Conservation (phyloP, 2,888 invertebrate species). For the Chrysodeixis includens region DNA sequence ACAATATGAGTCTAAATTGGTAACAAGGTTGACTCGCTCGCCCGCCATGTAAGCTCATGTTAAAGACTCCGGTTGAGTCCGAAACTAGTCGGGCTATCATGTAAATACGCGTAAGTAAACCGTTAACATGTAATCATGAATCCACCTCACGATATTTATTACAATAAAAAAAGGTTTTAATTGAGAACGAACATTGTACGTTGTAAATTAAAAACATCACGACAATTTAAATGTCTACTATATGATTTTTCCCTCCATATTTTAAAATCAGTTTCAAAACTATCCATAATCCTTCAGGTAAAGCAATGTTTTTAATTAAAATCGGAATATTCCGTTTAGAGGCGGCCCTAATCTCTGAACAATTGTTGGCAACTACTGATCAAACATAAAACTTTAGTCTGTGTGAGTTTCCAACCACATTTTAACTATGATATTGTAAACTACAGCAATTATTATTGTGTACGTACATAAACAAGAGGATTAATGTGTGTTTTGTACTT, state of each 20-base stretch:
- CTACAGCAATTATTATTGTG: constrained; percentile 50
- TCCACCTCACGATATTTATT: too few species aligned
- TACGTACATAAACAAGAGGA: neutral
- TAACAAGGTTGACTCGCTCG: too few species aligned
- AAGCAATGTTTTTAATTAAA: constrained; percentile 28
- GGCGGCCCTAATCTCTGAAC: constrained; percentile 54
- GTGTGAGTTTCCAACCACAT: constrained; percentile 56
- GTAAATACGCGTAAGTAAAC: too few species aligned
- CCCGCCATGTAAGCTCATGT: too few species aligned
- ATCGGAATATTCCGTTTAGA: constrained; percentile 36
- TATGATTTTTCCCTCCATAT: too few species aligned
- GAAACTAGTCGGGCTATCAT: too few species aligned
- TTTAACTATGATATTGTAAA: constrained; percentile 58
- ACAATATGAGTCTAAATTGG: too few species aligned
- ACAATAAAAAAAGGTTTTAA: too few species aligned
- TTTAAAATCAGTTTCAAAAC: neutral
- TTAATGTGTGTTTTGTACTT: neutral
- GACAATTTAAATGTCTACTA: neutral
- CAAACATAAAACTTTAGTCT: constrained; percentile 60
- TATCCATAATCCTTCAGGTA: neutral
- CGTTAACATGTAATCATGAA: too few species aligned
- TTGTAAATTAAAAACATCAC: neutral
- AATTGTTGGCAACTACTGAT: constrained; percentile 56
- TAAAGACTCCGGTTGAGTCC: too few species aligned
- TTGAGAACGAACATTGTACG: too few species aligned